Evolutionary conservation across 2,888 invertebrate genomes (phyloP).

Genomic region (Clostera curtula): DNA sequence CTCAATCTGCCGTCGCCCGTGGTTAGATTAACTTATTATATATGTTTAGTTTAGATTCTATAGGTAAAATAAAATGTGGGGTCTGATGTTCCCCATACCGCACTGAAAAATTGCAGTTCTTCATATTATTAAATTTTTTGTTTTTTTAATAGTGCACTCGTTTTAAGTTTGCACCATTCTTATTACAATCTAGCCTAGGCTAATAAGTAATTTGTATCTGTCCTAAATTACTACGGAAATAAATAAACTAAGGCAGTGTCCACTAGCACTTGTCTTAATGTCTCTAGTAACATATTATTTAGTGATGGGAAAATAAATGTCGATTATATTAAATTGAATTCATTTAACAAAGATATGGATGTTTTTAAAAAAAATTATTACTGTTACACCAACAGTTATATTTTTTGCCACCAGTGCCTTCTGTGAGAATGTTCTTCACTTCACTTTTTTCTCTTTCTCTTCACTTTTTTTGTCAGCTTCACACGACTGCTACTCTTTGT

Average conservation of each 20-base stretch:
- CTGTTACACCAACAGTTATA: slow-evolving; percentile 3
- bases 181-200: no score
- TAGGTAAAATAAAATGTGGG: slow-evolving; percentile 7
- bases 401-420: slow-evolving; percentile 3
- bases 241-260: no score
- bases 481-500: slow-evolving; percentile 5
- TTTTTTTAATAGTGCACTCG: no score
- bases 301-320: slow-evolving; percentile 7
- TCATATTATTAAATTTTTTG: no score
- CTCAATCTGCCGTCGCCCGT: slow-evolving; percentile 6
- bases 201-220: no score
- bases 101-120: slow-evolving; percentile 7
- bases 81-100: slow-evolving; percentile 6
- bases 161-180: no score
- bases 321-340: slow-evolving; percentile 4
- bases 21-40: slow-evolving; percentile 5
- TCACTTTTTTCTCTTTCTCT: no score
- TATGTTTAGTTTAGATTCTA: no score
- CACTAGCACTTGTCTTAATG: no score
- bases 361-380: slow-evolving; percentile 2
- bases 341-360: background rate
- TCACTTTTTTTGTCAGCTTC: slow-evolving; percentile 10
- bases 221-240: no score
- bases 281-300: no score
- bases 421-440: no score